phyloP scores from a whole-genome alignment of 2,888 invertebrate genomes.

The Eupelmus urozonus region DNA sequence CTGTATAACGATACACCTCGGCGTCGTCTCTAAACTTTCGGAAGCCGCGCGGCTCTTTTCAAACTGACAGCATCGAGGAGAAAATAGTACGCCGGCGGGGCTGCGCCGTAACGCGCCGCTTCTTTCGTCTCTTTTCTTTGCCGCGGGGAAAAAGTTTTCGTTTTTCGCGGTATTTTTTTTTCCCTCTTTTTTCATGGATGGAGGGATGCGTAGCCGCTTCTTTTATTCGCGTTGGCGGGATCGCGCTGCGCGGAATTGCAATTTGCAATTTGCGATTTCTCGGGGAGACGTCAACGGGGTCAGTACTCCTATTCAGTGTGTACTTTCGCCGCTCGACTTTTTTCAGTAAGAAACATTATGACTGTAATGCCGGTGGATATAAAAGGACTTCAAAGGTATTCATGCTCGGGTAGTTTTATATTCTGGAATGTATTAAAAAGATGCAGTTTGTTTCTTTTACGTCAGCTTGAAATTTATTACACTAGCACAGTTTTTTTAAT shows the following conservation, averaged over 20 bases:
- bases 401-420: background rate
- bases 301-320: background rate
- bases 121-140: background rate
- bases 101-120: no score
- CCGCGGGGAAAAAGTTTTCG: no score
- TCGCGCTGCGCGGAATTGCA: background rate
- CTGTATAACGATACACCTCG: slow-evolving; percentile 59
- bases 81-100: no score
- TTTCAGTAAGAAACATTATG: no score
- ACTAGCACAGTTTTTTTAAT: no score
- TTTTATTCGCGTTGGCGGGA: background rate
- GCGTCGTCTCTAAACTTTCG: slow-evolving; percentile 45
- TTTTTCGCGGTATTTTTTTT: background rate
- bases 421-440: no score
- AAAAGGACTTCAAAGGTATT: background rate
- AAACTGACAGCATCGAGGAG: no score
- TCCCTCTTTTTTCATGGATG: background rate
- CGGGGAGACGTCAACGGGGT: no score
- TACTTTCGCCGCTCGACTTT: no score
- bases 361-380: no score
- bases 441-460: no score
- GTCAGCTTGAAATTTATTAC: no score
- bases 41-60: slow-evolving; percentile 22
- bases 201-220: background rate
- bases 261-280: background rate